Evolutionary conservation across 2,797 vertebrate genomes (phyloP), one percentile per base, ranked within the genome.

Genomic region (Podarcis lilfordi): DNA sequence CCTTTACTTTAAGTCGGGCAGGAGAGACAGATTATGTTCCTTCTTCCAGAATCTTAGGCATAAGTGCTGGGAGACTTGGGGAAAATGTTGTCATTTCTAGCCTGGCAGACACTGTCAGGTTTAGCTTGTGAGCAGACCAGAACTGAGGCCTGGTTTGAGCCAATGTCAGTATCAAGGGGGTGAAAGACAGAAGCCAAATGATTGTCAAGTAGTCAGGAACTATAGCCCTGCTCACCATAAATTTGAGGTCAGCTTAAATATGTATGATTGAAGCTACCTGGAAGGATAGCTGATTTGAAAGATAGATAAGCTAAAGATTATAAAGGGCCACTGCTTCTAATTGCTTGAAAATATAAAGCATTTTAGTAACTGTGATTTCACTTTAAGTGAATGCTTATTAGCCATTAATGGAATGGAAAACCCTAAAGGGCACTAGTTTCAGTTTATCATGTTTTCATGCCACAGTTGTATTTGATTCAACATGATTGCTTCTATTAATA

Each of bases 211-310:
- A 29, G 68, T 69, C 68, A n/a, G 29, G 68, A 45, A 45, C 45
- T 45, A 2, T 45, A 45, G 9, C 45, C 45, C 45, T 45, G 45
- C 45, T 45, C 2, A 45, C 45, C 45, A 45, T 45, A 45, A 45
- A 45, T 45, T 45, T 45, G 45, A 45, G 45, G 45, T 45, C 45
- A 45, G 45, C 45, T 10, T 45, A 45, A 10, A 45, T 45, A 45
- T 45, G 45, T 95, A 91, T 95, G 91, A 86, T 92, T 92, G 95
- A 95, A 95, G 89, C 91, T 95, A 85, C 91, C 94, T 97, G 87
- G 90, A 91, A 95, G 89, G 89, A 93, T 97, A 96, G 97, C 97
- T 96, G 85, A 88, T 96, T 97, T 96, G 96, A 95, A 11, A 86
- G 95, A 91, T 94, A 93, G 91, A 94, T 97, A 96, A 97, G 98